Percentiles rank a stretch among this genome's conserved stretches.
Evolutionary conservation across 2,888 invertebrate species (phyloP).

Genomic region (Drosophila aldrichi): DNA sequence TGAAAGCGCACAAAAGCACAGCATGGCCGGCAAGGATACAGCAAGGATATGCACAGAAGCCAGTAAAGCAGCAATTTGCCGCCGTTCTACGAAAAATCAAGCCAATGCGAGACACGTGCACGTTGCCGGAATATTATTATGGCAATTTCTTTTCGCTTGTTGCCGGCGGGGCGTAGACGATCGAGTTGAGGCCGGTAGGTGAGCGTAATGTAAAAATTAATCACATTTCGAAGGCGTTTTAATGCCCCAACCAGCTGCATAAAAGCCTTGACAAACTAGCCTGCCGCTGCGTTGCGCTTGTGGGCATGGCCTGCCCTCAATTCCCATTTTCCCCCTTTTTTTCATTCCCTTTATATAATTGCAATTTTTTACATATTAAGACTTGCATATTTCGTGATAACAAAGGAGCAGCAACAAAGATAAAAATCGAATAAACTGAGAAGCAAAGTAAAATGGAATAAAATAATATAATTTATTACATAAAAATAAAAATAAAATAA

Average conservation of each 20-base stretch:
- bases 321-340: background rate
- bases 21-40: conserved; percentile 10
- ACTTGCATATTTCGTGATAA: background rate
- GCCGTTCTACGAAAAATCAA: conserved; percentile 55
- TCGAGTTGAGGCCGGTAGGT: conserved; percentile 6
- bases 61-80: conserved; percentile 46
- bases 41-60: conserved; percentile 18
- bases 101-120: conserved; percentile 41
- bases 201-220: conserved; percentile 52
- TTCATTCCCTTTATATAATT: conserved; percentile 63
- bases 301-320: conserved; percentile 4
- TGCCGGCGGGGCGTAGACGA: background rate
- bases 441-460: background rate
- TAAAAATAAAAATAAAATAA: background rate
- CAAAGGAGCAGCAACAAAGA: background rate
- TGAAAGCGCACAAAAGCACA: conserved; percentile 52
- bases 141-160: conserved; percentile 37
- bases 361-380: conserved; percentile 31
- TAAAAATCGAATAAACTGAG: background rate
- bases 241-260: conserved; percentile 46
- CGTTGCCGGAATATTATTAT: conserved; percentile 62
- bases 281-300: background rate
- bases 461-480: background rate
- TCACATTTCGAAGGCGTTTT: conserved; percentile 73
- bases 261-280: conserved; percentile 21